Percentiles rank a stretch among this genome's conserved stretches.
These are phyloP conservation scores for Lucifuga dentata DNA, from an alignment of 2,113 vertebrate genomes.

Conservation along the genomic window DNA sequence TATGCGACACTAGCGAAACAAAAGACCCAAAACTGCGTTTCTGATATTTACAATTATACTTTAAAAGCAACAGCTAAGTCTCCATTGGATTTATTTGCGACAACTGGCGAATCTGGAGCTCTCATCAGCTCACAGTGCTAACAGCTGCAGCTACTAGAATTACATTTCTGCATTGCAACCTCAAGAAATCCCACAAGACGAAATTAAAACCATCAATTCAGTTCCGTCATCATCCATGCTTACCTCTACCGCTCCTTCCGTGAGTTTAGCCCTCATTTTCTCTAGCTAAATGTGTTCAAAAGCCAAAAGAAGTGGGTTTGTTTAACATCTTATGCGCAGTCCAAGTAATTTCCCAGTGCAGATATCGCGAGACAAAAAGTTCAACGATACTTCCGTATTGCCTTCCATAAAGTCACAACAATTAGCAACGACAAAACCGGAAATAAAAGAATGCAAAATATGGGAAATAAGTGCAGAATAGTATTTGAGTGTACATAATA, in stretches of 20 bases:
- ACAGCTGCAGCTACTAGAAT: slow-evolving; percentile 3
- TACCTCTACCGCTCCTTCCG: slow-evolving; percentile 70
- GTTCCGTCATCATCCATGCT: background rate
- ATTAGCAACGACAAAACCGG: rapidly evolving
- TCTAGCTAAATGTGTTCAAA: background rate
- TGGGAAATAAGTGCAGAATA: no score
- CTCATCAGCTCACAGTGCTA: slow-evolving; percentile 42
- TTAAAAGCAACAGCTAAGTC: background rate
- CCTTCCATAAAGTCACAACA: no score
- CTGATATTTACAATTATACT: background rate
- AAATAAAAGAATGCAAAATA: no score
- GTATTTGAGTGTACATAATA: no score
- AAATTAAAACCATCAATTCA: background rate
- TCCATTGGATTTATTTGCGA: no score
- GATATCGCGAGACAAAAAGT: slow-evolving; percentile 56
- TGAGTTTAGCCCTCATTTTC: slow-evolving; percentile 56
- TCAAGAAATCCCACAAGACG: background rate
- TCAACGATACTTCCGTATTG: background rate
- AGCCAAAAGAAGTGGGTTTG: background rate
- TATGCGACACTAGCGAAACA: background rate
- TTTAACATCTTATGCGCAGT: background rate
- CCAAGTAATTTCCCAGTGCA: background rate
- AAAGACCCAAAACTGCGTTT: background rate
- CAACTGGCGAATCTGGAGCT: background rate
- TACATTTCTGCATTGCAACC: background rate